Evolutionary conservation across 1,140 invertebrate species (phyloP).

Genomic region (Caerostris extrusa): DNA sequence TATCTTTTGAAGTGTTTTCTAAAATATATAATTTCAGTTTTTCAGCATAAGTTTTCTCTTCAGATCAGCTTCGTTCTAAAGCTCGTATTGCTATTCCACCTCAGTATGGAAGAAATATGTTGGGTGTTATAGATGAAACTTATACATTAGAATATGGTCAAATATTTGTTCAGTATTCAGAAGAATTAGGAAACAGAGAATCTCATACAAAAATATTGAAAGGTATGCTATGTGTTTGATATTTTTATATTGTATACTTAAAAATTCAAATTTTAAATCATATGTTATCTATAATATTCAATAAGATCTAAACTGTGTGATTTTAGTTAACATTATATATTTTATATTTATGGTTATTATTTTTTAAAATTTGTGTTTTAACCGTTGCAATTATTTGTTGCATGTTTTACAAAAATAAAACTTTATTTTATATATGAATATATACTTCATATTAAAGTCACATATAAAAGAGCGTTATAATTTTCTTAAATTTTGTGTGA

Average conservation of each 20-base stretch:
- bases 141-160: slow-evolving; percentile 81
- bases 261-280: neutral
- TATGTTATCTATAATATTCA: neutral
- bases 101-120: slow-evolving; percentile 80
- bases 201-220: slow-evolving; percentile 60
- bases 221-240: slow-evolving; percentile 22
- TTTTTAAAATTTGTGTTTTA: too few species aligned
- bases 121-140: slow-evolving; percentile 81
- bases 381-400: too few species aligned
- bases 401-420: too few species aligned
- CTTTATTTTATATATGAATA: too few species aligned
- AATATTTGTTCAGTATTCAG: slow-evolving; percentile 81
- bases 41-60: slow-evolving; percentile 2
- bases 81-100: slow-evolving; percentile 80
- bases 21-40: too few species aligned
- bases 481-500: too few species aligned
- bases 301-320: neutral
- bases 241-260: neutral
- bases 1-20: too few species aligned
- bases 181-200: slow-evolving; percentile 67
- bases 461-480: too few species aligned
- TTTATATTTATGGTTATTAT: too few species aligned
- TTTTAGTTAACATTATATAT: neutral
- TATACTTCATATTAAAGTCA: too few species aligned
- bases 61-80: slow-evolving; percentile 78